Conservation (phyloP, 2,113 vertebrate species). For the Spheniscus mendiculus region DNA sequence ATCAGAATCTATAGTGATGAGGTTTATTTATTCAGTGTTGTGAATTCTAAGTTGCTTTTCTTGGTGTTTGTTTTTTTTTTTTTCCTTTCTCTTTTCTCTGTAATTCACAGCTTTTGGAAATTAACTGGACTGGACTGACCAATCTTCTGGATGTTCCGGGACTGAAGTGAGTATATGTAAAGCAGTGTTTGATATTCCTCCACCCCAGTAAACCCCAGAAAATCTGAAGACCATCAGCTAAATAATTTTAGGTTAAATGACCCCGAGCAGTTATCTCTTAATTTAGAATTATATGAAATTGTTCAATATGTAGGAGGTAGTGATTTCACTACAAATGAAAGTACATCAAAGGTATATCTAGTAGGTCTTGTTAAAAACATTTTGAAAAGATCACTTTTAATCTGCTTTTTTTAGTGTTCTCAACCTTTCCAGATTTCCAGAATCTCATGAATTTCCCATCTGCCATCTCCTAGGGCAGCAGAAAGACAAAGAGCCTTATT, state of each 20-base stretch:
- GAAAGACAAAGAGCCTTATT: background rate
- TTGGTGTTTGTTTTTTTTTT: background rate
- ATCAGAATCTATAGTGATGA: background rate
- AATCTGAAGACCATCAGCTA: background rate
- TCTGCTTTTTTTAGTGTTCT: background rate
- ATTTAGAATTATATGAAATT: background rate
- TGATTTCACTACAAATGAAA: background rate
- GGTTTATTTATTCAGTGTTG: background rate
- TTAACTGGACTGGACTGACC: constrained; percentile 97
- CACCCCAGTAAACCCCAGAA: background rate
- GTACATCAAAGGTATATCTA: background rate
- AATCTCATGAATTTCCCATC: background rate
- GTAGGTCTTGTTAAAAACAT: background rate
- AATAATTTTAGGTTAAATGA: background rate
- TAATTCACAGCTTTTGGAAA: constrained; percentile 87
- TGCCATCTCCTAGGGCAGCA: background rate
- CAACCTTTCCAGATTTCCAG: background rate
- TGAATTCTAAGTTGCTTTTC: background rate
- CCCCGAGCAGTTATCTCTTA: background rate
- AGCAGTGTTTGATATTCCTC: background rate
- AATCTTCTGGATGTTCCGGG: constrained; percentile 97
- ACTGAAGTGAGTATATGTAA: constrained; percentile 86
- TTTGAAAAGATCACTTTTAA: background rate
- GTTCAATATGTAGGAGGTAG: background rate
- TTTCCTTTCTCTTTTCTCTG: background rate